These are phyloP conservation scores for Carassius gibelio DNA, from an alignment of 2,113 vertebrate genomes.

Conservation along the genomic window DNA sequence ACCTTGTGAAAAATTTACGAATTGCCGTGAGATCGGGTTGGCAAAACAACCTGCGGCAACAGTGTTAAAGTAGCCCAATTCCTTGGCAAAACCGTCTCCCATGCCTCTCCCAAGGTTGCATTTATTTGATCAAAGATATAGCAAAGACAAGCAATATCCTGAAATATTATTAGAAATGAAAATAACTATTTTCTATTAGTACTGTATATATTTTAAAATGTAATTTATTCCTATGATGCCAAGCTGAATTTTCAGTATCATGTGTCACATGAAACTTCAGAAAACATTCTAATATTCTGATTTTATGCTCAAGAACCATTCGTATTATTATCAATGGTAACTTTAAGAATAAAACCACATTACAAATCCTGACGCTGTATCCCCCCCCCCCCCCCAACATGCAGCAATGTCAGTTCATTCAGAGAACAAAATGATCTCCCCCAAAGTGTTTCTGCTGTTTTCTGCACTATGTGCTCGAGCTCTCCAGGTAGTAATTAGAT, in stretches of 20 bases:
- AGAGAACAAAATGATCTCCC: constrained; percentile 11
- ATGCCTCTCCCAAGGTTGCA: not conserved
- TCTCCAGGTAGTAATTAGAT: constrained; percentile 60
- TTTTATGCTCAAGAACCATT: not conserved
- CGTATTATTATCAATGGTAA: not conserved
- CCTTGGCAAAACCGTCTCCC: not conserved
- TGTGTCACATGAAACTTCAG: not conserved
- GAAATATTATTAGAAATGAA: not conserved
- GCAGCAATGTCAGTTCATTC: not conserved
- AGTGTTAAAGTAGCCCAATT: too few relatives aligned
- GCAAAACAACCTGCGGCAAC: too few relatives aligned
- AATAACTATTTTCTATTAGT: not conserved
- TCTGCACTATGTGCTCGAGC: not conserved
- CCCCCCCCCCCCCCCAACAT: not conserved
- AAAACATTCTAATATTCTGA: not conserved
- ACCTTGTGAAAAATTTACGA: too few relatives aligned
- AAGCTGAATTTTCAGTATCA: not conserved
- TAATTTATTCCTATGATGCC: too few relatives aligned
- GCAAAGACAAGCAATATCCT: not conserved
- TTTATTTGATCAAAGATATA: not conserved
- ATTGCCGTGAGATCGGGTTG: too few relatives aligned
- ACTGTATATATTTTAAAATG: not conserved
- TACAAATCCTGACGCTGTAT: not conserved
- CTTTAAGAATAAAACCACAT: not conserved
- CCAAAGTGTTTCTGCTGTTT: constrained; percentile 24